Conservation (phyloP, 2,888 invertebrate species). For the Drosophila macrospina region DNA sequence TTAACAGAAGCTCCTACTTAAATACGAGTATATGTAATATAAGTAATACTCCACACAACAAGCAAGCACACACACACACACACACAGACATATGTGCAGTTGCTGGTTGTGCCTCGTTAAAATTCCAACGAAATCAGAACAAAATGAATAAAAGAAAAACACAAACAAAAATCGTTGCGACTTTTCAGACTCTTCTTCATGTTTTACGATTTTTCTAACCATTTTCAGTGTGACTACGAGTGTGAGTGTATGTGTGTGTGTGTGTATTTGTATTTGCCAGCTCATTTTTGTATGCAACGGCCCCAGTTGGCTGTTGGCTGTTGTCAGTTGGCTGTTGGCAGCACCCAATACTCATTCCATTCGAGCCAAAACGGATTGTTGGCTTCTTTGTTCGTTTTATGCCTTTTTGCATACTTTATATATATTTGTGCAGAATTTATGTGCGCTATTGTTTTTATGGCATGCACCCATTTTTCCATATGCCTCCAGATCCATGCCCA, state of each 20-base stretch:
- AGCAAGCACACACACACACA: slow-evolving; percentile 15
- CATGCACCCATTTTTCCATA: slow-evolving; percentile 81
- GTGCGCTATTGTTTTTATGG: slow-evolving; percentile 83
- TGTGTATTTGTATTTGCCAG: slow-evolving; percentile 26
- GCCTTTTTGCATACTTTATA: slow-evolving; percentile 77
- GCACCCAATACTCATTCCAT: slow-evolving; percentile 20
- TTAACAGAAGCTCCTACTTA: slow-evolving; percentile 10
- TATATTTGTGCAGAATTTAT: slow-evolving; percentile 81
- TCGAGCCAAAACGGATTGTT: slow-evolving; percentile 22
- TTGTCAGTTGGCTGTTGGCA: slow-evolving; percentile 18
- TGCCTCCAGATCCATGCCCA: slow-evolving; percentile 39
- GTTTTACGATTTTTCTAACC: slow-evolving; percentile 71
- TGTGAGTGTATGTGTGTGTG: slow-evolving; percentile 15
- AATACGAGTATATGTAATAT: background rate
- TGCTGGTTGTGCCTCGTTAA: slow-evolving; percentile 70
- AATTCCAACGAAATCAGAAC: slow-evolving; percentile 76
- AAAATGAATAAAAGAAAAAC: slow-evolving; percentile 45
- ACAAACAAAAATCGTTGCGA: slow-evolving; percentile 57
- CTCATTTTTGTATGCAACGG: slow-evolving; percentile 55
- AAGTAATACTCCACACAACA: slow-evolving; percentile 5
- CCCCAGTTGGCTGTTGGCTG: slow-evolving; percentile 18
- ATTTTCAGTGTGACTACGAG: slow-evolving; percentile 36
- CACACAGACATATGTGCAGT: slow-evolving; percentile 14
- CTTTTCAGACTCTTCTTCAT: slow-evolving; percentile 71
- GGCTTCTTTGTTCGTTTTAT: slow-evolving; percentile 68